These are phyloP conservation scores for Propithecus perrieri DNA, from an alignment of 2,797 vertebrate genomes.

Conservation along the genomic window DNA sequence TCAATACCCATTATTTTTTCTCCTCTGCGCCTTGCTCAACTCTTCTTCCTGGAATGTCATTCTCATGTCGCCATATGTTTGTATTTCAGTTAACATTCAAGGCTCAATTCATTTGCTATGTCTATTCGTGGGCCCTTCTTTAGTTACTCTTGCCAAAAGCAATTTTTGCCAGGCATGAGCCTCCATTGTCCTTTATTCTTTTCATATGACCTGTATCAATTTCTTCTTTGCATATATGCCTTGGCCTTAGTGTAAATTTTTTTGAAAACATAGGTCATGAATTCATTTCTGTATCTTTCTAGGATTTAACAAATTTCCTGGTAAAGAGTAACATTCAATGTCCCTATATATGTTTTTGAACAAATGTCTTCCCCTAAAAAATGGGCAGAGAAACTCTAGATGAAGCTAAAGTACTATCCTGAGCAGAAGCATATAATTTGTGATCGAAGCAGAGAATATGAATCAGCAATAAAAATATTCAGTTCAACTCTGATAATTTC, in stretches of 20 bases:
- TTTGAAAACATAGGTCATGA: not conserved
- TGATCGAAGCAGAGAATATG: not conserved
- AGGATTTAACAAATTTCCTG: not conserved
- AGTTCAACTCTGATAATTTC: not conserved
- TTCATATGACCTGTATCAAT: not conserved
- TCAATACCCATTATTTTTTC: not conserved
- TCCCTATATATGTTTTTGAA: not conserved
- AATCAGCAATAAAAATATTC: not conserved
- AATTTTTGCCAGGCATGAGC: not conserved
- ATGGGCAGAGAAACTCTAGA: not conserved
- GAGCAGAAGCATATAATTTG: not conserved
- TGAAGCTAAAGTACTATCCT: not conserved
- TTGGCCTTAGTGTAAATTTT: not conserved
- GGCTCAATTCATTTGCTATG: not conserved
- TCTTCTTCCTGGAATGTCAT: not conserved
- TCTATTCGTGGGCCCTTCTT: not conserved
- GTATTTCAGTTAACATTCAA: not conserved
- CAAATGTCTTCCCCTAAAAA: not conserved
- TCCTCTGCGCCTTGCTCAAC: not conserved
- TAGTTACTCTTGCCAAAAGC: not conserved
- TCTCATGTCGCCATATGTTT: not conserved
- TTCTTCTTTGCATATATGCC: not conserved
- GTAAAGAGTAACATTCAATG: not conserved
- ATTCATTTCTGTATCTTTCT: not conserved
- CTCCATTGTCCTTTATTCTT: not conserved